Evolutionary conservation across 1,140 invertebrate genomes (phyloP), one percentile per base, ranked within the genome.

Genomic region (Drosophila rhopaloa): DNA sequence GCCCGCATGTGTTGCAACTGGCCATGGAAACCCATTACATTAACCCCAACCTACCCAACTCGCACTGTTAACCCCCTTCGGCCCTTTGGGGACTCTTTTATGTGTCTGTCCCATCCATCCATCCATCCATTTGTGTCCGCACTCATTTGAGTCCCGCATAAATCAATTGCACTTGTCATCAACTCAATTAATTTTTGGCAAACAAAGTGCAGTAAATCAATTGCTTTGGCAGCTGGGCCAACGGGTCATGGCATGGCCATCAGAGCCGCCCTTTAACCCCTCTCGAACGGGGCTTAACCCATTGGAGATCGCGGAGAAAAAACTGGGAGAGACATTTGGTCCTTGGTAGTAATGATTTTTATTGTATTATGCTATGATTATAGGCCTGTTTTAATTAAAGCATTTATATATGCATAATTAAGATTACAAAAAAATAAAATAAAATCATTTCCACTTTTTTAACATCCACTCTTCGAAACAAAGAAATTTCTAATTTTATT

Each of bases 161-260:
- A 92, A 92, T 91, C 90, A 92, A 92, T 92, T 92, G 91, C 91
- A 92, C 90, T 91, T 92, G 91, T 92, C 91, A 91, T 92, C 91
- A 92, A 92, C 91, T 92, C 91, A 92, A 92, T 92, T 92, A 92
- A 92, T 92, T 92, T 92, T 92, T 92, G 91, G 91, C 91, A 92
- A 91, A 91, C 90, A 91, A 92, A 92, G 80, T 91, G 90, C 90
- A 92, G 90, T 92, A 92, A 91, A 92, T 92, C 91, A 92, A 92
- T 92, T 92, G 91, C 90, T 91, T 90, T 91, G 91, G 83, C 91
- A 92, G 79, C 84, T 90, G 74, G 76, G 76, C 83, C 84, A 81
- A 81, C 81, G 74, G 63, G 70, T 74, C 74, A 68, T 59, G 74
- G 56, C 71, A 66, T 66, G 73, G 73, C 59, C 71, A 74, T 38